These are phyloP conservation scores for Cynoglossus semilaevis DNA, from an alignment of 2,113 vertebrate genomes.

Conservation along the genomic window DNA sequence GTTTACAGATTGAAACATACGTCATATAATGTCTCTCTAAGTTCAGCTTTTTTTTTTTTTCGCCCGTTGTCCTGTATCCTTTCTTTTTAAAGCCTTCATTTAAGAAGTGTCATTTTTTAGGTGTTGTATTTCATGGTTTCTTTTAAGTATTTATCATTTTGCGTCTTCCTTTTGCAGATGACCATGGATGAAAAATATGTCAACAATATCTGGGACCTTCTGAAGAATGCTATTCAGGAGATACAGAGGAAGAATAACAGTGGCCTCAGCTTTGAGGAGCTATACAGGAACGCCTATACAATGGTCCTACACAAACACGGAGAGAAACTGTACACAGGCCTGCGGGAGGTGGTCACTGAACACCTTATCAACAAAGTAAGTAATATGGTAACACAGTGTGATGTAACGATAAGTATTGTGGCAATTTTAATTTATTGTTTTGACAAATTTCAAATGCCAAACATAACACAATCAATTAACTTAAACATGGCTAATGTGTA, in stretches of 20 bases:
- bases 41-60: background rate
- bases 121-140: background rate
- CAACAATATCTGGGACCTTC: slow-evolving; percentile 99
- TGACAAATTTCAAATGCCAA: too few species aligned
- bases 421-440: background rate
- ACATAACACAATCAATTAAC: too few species aligned
- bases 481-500: too few species aligned
- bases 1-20: too few species aligned
- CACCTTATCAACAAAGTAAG: slow-evolving; percentile 98
- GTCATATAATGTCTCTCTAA: too few species aligned
- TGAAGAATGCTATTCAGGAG: slow-evolving; percentile 99
- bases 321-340: slow-evolving; percentile 97
- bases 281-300: slow-evolving; percentile 98
- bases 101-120: too few species aligned
- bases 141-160: background rate
- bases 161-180: slow-evolving; percentile 82
- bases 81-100: too few species aligned
- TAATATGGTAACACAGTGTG: background rate
- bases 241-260: slow-evolving; percentile 99
- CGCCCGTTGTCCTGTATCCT: too few species aligned
- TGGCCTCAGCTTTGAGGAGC: slow-evolving; percentile 98
- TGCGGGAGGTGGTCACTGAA: slow-evolving; percentile 97
- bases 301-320: slow-evolving; percentile 99
- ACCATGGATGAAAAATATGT: slow-evolving; percentile 99
- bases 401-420: background rate